Evolutionary conservation across 2,113 vertebrate genomes (phyloP).

Genomic region (Peromyscus maniculatus): DNA sequence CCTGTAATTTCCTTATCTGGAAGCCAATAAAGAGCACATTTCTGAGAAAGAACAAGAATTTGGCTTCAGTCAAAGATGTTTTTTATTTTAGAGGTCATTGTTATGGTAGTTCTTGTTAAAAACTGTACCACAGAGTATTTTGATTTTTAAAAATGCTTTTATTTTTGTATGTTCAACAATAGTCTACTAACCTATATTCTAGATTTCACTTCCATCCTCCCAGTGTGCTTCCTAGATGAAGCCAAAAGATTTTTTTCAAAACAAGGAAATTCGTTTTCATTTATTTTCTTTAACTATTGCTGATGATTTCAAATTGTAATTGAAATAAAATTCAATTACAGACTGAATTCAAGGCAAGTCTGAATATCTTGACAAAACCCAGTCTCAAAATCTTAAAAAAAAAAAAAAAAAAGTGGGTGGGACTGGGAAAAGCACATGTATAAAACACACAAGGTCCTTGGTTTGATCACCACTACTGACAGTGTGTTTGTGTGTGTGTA

Average conservation of each 20-base stretch:
- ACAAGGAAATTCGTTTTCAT: background rate
- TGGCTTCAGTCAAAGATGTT: background rate
- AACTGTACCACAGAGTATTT: background rate
- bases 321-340: background rate
- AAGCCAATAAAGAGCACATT: background rate
- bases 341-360: background rate
- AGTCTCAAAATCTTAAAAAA: background rate
- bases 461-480: background rate
- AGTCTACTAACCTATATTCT: background rate
- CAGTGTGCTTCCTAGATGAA: background rate
- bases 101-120: conserved; percentile 6
- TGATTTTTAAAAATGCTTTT: background rate
- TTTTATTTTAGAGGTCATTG: background rate
- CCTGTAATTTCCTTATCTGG: background rate
- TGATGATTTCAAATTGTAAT: background rate
- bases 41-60: background rate
- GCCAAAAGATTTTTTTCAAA: background rate
- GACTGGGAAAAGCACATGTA: no score
- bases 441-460: background rate
- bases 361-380: background rate
- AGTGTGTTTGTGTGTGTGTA: background rate
- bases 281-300: background rate
- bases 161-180: background rate
- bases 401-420: background rate
- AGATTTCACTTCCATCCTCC: background rate